phyloP scores from a whole-genome alignment of 2,113 vertebrate genomes.

The Sinosuthora webbiana region DNA sequence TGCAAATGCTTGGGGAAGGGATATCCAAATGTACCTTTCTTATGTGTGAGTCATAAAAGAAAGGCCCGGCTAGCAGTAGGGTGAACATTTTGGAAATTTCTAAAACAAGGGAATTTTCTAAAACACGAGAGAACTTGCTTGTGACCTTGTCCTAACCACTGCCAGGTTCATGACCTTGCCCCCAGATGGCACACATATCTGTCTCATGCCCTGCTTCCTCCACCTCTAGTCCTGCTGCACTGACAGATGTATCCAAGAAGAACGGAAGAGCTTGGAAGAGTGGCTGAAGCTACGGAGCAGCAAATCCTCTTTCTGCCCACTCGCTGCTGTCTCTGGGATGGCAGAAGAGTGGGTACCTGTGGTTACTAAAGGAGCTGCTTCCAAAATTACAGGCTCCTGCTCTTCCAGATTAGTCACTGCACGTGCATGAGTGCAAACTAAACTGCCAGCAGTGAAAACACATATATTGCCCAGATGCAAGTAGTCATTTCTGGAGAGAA shows the following conservation, averaged over 20 bases:
- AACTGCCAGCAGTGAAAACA: neutral
- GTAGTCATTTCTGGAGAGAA: neutral
- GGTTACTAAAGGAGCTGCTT: neutral
- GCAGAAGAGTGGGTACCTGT: neutral
- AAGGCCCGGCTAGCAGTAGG: rapidly evolving
- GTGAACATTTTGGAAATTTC: neutral
- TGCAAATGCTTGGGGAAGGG: neutral
- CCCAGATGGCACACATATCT: neutral
- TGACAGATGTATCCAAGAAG: neutral
- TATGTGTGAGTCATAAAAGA: neutral
- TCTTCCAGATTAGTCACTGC: neutral
- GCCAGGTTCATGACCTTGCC: neutral
- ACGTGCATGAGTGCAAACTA: neutral
- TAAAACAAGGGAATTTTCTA: neutral
- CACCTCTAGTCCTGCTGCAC: neutral
- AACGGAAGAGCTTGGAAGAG: neutral
- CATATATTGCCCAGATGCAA: rapidly evolving
- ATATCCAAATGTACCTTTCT: neutral
- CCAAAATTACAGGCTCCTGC: neutral
- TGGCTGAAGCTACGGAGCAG: neutral
- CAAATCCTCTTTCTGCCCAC: neutral
- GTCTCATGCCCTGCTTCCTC: neutral
- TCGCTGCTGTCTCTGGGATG: neutral
- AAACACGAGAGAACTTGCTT: neutral
- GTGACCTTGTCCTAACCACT: neutral